A percentile compares a stretch with the other conserved stretches of the same genome.
Conservation (phyloP, 2,888 invertebrate species). For the Drosophila hamatofila region DNA sequence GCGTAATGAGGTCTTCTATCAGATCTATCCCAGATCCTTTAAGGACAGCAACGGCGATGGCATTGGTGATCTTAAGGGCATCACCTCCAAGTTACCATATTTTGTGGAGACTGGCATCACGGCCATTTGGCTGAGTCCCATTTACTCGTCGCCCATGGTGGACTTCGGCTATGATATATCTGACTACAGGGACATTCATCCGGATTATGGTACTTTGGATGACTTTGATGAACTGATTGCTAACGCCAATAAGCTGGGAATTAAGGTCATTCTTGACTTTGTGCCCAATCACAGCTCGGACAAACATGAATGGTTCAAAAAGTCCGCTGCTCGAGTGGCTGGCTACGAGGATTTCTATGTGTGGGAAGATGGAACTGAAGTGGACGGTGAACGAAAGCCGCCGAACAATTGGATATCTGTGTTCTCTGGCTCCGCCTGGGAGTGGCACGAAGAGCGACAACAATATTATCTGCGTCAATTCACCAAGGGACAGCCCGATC, state of each 20-base stretch:
- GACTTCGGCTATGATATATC: conserved; percentile 93
- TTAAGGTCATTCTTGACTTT: conserved; percentile 88
- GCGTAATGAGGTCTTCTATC: conserved; percentile 91
- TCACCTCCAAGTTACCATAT: conserved; percentile 88
- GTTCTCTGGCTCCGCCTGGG: conserved; percentile 91
- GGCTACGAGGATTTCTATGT: conserved; percentile 90
- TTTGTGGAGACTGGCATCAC: conserved; percentile 89
- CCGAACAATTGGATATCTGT: conserved; percentile 90
- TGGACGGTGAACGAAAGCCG: conserved; percentile 85
- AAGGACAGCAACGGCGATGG: conserved; percentile 92
- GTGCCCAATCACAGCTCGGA: conserved; percentile 91
- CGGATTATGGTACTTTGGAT: conserved; percentile 89
- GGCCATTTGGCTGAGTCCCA: conserved; percentile 90
- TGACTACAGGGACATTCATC: conserved; percentile 89
- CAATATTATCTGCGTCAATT: conserved; percentile 94
- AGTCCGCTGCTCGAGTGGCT: conserved; percentile 87
- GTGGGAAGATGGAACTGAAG: conserved; percentile 87
- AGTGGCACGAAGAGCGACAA: conserved; percentile 88
- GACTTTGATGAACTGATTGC: conserved; percentile 89
- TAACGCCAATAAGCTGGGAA: conserved; percentile 86
- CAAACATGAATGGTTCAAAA: conserved; percentile 91
- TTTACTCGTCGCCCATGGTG: conserved; percentile 88
- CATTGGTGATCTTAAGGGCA: conserved; percentile 88
- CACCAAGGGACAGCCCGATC: conserved; percentile 90
- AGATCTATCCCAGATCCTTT: conserved; percentile 92